Conservation (phyloP, 2,113 vertebrate genomes). For the human (Homo sapiens) region GRCh38 chr13:26997001-26997500, state of each 20-base stretch:
- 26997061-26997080: background rate
- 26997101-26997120: background rate
- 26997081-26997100: background rate
- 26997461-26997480: background rate
- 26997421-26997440: background rate
- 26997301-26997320: background rate
- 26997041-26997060: background rate
- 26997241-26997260: background rate
- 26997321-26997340: background rate
- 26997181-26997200: background rate
- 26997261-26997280: background rate
- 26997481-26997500: background rate
- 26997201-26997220: background rate
- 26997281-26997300: background rate
- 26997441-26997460: background rate
- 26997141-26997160: background rate
- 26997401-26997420: background rate
- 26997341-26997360: fast-evolving
- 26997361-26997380: background rate
- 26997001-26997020: background rate
- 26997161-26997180: background rate
- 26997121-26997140: background rate
- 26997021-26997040: background rate
- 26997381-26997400: background rate
- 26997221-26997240: background rate